phyloP scores from a whole-genome alignment of 2,797 vertebrate genomes.

The Dicrostonyx torquatus region DNA sequence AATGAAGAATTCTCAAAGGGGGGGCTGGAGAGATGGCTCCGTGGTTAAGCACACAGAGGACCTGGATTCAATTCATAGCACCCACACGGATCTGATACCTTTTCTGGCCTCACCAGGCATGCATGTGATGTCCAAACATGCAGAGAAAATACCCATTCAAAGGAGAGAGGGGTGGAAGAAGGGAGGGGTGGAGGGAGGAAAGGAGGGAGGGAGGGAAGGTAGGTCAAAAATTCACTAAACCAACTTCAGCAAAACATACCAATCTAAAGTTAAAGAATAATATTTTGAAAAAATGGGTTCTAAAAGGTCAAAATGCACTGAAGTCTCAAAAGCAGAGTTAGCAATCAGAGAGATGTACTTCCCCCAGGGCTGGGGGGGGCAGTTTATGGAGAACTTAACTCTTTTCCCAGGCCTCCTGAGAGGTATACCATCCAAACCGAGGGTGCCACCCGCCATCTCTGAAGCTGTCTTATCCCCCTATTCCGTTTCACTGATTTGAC shows the following conservation, averaged over 20 bases:
- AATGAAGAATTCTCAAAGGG: background rate
- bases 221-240: background rate
- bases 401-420: background rate
- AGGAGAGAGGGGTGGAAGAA: background rate
- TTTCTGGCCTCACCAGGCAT: background rate
- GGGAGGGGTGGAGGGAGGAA: background rate
- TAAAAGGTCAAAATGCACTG: background rate
- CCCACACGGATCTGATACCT: background rate
- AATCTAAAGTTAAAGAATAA: background rate
- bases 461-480: background rate
- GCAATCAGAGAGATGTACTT: background rate
- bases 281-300: background rate
- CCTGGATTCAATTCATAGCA: background rate
- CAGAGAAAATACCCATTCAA: background rate
- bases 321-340: background rate
- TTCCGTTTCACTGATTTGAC: background rate
- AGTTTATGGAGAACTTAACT: too few relatives aligned
- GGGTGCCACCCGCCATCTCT: background rate
- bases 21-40: background rate
- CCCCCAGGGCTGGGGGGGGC: background rate
- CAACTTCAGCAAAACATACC: background rate
- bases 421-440: background rate
- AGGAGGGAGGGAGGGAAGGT: background rate
- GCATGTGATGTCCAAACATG: background rate
- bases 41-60: background rate